phyloP scores from a whole-genome alignment of 2,888 invertebrate species.

The Thecocarcelia acutangulata region DNA sequence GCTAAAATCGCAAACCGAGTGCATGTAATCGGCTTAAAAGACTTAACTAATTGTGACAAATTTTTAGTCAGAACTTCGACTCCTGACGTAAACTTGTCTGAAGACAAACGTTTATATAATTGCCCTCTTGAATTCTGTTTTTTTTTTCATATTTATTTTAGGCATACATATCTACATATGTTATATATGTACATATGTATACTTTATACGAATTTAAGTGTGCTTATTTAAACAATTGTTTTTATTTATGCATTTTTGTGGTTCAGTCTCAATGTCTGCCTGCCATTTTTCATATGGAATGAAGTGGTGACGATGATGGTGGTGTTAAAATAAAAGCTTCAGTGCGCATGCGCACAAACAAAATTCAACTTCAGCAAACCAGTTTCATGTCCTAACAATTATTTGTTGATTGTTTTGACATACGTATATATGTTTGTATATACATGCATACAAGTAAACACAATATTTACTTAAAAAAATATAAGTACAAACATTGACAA shows the following conservation, averaged over 20 bases:
- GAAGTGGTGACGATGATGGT: conserved; percentile 29
- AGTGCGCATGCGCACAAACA: conserved; percentile 57
- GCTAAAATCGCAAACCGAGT: too few relatives aligned
- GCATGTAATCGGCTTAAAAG: conserved; percentile 55
- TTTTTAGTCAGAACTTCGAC: conserved; percentile 50
- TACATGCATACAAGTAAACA: conserved; percentile 2
- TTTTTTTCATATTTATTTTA: too few relatives aligned
- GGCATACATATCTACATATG: too few relatives aligned
- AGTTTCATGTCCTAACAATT: conserved; percentile 61
- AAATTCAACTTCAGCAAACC: conserved; percentile 51
- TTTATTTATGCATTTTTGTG: conserved; percentile 5
- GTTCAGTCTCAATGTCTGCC: conserved; percentile 13
- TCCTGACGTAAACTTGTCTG: conserved; percentile 12
- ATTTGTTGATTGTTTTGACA: conserved; percentile 64
- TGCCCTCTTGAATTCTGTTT: conserved; percentile 16
- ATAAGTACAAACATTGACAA: too few relatives aligned
- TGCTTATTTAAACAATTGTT: conserved; percentile 29
- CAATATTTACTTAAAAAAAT: too few relatives aligned
- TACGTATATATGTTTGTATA: conserved; percentile 29
- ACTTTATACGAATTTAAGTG: neutral
- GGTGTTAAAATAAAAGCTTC: conserved; percentile 62
- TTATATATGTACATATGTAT: too few relatives aligned
- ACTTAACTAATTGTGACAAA: conserved; percentile 65
- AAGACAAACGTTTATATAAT: conserved; percentile 36
- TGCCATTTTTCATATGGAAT: conserved; percentile 24